A percentile compares a stretch with the other conserved stretches of the same genome.
These are phyloP conservation scores for Sisyra nigra DNA, from an alignment of 2,888 invertebrate species.

Conservation along the genomic window DNA sequence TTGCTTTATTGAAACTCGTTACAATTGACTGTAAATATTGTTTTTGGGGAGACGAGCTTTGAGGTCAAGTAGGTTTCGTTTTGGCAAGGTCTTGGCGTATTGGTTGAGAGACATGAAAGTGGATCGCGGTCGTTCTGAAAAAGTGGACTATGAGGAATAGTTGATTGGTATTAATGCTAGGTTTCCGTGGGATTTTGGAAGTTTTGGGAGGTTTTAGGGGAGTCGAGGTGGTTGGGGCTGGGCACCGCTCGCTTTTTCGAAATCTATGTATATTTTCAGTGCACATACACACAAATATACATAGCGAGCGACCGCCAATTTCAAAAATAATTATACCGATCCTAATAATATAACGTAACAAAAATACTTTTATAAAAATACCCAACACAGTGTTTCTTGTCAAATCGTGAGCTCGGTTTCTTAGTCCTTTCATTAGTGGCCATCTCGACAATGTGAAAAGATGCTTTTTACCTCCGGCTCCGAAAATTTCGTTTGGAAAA, in stretches of 20 bases:
- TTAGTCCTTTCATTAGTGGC: background rate
- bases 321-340: slow-evolving; percentile 6
- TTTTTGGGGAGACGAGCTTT: too few relatives aligned
- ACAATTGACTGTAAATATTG: too few relatives aligned
- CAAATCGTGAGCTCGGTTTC: background rate
- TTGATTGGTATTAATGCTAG: too few relatives aligned
- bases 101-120: too few relatives aligned
- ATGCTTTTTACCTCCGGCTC: too few relatives aligned
- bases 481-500: too few relatives aligned
- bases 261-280: background rate
- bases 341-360: slow-evolving; percentile 5
- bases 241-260: background rate
- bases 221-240: background rate
- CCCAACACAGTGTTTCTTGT: background rate
- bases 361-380: slow-evolving; percentile 8
- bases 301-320: slow-evolving; percentile 5
- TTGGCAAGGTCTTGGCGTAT: too few relatives aligned
- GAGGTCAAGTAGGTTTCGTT: too few relatives aligned
- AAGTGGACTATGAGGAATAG: too few relatives aligned
- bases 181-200: background rate
- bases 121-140: too few relatives aligned
- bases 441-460: too few relatives aligned
- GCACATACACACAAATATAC: background rate
- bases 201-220: background rate
- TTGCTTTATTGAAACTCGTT: too few relatives aligned